These are phyloP conservation scores for Acropora yongei DNA, from an alignment of 64 coral and sea anemone genomes.

Conservation along the genomic window DNA sequence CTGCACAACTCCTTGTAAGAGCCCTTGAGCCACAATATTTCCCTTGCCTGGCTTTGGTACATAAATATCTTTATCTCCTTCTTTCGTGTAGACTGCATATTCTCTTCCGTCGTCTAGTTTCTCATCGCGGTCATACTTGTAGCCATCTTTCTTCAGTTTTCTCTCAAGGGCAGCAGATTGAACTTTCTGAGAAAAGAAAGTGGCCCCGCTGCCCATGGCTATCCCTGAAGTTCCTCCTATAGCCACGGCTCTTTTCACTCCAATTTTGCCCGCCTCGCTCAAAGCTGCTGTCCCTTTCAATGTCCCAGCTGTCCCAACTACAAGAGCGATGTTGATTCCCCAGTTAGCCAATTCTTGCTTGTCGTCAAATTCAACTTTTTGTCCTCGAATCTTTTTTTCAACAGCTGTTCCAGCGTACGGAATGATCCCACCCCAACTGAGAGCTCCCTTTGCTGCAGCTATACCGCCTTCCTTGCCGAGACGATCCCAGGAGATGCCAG, in stretches of 20 bases:
- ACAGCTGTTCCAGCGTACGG: not conserved
- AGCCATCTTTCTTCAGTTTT: too few species aligned
- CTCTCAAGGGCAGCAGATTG: too few species aligned
- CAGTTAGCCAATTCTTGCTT: not conserved
- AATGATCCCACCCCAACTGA: not conserved
- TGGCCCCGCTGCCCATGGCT: too few species aligned
- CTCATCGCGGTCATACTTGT: too few species aligned
- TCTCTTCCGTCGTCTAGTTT: too few species aligned
- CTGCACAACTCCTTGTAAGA: too few species aligned
- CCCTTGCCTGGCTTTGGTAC: too few species aligned
- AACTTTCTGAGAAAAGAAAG: too few species aligned
- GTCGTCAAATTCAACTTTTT: not conserved
- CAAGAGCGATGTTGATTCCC: not conserved
- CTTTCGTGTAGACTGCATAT: too few species aligned
- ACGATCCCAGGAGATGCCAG: not conserved
- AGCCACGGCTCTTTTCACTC: not conserved
- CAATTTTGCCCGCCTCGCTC: not conserved
- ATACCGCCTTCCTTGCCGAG: not conserved
- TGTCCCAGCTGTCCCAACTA: not conserved
- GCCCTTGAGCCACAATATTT: too few species aligned
- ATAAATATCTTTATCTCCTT: too few species aligned
- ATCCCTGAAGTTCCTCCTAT: not conserved
- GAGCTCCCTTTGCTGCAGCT: not conserved
- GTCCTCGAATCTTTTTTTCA: not conserved
- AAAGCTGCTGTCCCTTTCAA: not conserved